phyloP scores from a whole-genome alignment of 2,888 invertebrate species.

The Synanthedon formicaeformis region DNA sequence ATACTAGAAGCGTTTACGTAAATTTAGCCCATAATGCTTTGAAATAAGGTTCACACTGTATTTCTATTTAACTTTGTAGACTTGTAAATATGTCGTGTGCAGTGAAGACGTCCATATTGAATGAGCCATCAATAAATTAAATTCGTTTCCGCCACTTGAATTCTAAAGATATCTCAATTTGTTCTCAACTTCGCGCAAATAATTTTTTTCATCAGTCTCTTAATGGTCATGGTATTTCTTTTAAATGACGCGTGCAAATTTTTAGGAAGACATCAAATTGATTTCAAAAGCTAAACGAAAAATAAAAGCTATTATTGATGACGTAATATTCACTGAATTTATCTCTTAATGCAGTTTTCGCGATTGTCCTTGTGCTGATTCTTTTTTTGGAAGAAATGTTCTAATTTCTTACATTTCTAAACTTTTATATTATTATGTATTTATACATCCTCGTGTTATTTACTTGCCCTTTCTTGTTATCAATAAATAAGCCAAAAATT shows the following conservation, averaged over 20 bases:
- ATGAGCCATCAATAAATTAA: conserved; percentile 68
- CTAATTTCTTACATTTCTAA: too few relatives aligned
- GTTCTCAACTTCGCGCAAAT: conserved; percentile 46
- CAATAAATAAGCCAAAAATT: neutral
- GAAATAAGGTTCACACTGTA: neutral
- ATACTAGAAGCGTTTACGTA: neutral
- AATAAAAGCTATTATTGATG: too few relatives aligned
- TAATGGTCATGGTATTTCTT: conserved; percentile 32
- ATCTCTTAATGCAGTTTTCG: too few relatives aligned
- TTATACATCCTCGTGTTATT: too few relatives aligned
- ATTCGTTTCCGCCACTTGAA: conserved; percentile 64
- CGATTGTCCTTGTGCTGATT: too few relatives aligned
- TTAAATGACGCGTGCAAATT: conserved; percentile 33
- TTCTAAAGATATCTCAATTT: conserved; percentile 64
- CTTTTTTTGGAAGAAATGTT: too few relatives aligned
- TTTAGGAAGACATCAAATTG: neutral
- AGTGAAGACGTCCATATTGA: conserved; percentile 47
- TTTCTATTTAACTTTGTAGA: conserved; percentile 16
- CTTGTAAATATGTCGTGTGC: conserved; percentile 53
- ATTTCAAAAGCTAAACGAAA: too few relatives aligned
- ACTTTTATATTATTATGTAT: too few relatives aligned
- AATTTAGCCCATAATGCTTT: neutral
- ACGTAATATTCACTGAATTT: too few relatives aligned
- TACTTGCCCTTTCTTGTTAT: too few relatives aligned
- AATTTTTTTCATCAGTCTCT: conserved; percentile 24